phyloP scores from a whole-genome alignment of 2,113 vertebrate genomes.

The Dasyornis broadbenti region DNA sequence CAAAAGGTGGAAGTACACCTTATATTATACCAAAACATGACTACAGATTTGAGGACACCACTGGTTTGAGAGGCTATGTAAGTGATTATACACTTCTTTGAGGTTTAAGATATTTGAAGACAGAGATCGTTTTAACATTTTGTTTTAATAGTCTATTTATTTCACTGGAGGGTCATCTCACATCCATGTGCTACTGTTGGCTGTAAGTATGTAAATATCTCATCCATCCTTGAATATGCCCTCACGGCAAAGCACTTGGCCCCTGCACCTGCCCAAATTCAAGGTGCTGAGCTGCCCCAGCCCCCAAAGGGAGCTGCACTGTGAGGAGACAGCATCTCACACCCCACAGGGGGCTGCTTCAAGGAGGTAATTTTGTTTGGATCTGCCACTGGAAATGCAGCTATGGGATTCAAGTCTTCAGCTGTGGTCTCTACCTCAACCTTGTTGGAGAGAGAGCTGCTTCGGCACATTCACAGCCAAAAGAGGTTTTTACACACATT shows the following conservation, averaged over 20 bases:
- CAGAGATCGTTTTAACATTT: neutral
- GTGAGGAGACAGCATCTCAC: neutral
- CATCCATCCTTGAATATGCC: neutral
- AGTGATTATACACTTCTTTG: neutral
- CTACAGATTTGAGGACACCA: neutral
- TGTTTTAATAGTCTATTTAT: neutral
- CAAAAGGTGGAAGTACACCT: neutral
- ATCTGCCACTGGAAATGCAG: neutral
- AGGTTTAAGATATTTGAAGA: neutral
- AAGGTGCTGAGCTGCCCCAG: neutral
- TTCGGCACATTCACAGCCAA: neutral
- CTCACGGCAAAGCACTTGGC: neutral
- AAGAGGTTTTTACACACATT: neutral
- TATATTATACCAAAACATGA: neutral
- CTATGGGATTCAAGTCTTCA: neutral
- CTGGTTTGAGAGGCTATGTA: neutral
- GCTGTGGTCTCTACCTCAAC: neutral
- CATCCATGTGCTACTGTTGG: neutral
- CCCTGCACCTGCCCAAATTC: neutral
- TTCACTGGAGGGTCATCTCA: neutral
- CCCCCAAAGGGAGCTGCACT: neutral
- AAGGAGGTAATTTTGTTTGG: neutral
- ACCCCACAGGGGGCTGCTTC: accelerated
- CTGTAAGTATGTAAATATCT: neutral
- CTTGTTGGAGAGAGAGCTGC: neutral